phyloP scores from a whole-genome alignment of 2,113 vertebrate species.

The Phaethon lepturus region DNA sequence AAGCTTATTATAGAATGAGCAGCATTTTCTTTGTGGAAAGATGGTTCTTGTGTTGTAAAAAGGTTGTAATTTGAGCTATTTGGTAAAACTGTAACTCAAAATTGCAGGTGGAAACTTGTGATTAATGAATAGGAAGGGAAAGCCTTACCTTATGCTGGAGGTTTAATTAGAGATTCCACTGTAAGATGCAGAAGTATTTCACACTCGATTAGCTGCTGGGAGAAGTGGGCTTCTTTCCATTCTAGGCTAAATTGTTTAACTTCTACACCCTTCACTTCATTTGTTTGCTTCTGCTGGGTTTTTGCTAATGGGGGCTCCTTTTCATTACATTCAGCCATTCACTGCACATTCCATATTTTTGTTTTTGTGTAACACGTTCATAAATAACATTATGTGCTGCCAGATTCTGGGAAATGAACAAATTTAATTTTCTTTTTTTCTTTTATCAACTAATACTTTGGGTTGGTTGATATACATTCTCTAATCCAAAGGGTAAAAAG shows the following conservation, averaged over 20 bases:
- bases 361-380: neutral
- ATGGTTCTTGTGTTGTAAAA: neutral
- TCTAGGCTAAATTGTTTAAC: neutral
- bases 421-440: neutral
- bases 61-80: neutral
- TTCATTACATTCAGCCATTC: neutral
- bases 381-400: neutral
- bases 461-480: neutral
- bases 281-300: neutral
- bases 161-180: neutral
- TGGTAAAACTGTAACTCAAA: neutral
- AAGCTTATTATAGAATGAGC: neutral
- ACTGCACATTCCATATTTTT: neutral
- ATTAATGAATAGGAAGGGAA: neutral
- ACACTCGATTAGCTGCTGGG: neutral
- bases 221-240: neutral
- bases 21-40: neutral
- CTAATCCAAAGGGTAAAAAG: neutral
- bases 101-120: neutral
- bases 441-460: neutral
- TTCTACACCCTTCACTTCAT: neutral
- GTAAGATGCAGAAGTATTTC: neutral
- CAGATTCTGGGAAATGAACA: neutral
- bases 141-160: neutral
- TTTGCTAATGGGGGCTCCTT: neutral